phyloP scores from a whole-genome alignment of 2,888 invertebrate species.

The Automeris io region DNA sequence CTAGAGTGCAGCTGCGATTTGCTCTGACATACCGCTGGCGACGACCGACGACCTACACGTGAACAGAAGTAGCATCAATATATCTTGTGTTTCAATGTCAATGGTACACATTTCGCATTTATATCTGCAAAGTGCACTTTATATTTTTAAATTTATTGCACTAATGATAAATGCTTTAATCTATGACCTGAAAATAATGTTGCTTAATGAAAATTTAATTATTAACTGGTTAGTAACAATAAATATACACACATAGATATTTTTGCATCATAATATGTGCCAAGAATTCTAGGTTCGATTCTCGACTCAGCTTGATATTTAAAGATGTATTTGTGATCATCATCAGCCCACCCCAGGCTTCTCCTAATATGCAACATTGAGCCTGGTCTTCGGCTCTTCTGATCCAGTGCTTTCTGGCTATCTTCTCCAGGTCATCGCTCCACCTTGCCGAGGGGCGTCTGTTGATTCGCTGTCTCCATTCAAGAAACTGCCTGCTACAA shows the following conservation, averaged over 20 bases:
- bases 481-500: too few relatives aligned
- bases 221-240: neutral
- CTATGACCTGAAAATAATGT: too few relatives aligned
- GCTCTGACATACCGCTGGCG: conserved; percentile 27
- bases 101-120: conserved; percentile 17
- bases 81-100: conserved; percentile 42
- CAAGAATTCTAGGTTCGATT: conserved; percentile 3
- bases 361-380: too few relatives aligned
- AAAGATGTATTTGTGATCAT: conserved; percentile 1
- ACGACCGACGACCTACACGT: conserved; percentile 26
- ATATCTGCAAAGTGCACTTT: neutral
- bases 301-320: neutral
- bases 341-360: too few relatives aligned
- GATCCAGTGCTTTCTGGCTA: too few relatives aligned
- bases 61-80: conserved; percentile 33
- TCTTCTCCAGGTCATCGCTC: too few relatives aligned
- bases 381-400: too few relatives aligned
- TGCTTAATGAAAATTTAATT: too few relatives aligned
- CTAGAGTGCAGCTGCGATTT: conserved; percentile 31
- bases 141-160: neutral
- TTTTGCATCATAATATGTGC: neutral
- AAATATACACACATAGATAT: neutral
- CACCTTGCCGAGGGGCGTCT: too few relatives aligned
- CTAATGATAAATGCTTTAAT: too few relatives aligned
- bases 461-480: too few relatives aligned